Conservation (phyloP, 2,888 invertebrate species). For the Chalcis sispes region DNA sequence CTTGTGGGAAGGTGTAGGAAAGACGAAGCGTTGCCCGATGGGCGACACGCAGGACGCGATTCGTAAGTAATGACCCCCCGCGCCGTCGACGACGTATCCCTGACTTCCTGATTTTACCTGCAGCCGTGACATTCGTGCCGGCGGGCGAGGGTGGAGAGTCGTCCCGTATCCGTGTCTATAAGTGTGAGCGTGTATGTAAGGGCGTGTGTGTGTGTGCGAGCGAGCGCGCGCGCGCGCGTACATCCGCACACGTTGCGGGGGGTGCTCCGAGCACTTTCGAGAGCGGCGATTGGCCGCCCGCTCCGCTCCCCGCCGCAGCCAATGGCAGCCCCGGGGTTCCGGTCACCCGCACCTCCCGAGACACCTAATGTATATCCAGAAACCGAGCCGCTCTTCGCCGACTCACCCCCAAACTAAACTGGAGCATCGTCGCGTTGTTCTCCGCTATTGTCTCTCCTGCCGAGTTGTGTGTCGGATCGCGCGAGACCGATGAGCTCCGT, state of each 20-base stretch:
- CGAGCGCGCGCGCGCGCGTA: neutral
- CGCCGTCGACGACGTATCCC: conserved; percentile 52
- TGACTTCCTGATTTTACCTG: conserved; percentile 65
- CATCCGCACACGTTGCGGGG: neutral
- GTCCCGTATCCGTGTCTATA: neutral
- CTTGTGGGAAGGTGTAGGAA: conserved; percentile 56
- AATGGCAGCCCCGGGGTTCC: conserved; percentile 42
- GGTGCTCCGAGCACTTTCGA: conserved; percentile 1
- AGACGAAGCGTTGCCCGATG: conserved; percentile 56
- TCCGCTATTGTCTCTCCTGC: conserved; percentile 67
- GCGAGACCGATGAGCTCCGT: conserved; percentile 34
- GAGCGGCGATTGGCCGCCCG: conserved; percentile 40
- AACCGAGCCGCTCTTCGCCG: conserved; percentile 10
- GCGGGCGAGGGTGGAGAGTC: conserved; percentile 47
- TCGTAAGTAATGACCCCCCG: conserved; percentile 58
- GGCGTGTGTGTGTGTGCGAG: neutral
- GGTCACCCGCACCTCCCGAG: conserved; percentile 36
- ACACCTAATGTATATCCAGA: too few species aligned
- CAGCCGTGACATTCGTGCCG: conserved; percentile 61
- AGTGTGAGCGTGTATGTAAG: neutral
- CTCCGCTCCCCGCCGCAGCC: conserved; percentile 29
- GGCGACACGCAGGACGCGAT: conserved; percentile 59
- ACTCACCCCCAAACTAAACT: conserved; percentile 62
- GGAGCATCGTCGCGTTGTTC: conserved; percentile 67
- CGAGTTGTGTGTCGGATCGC: conserved; percentile 68